Percentiles rank a stretch among this genome's conserved stretches.
Evolutionary conservation across 2,888 invertebrate genomes (phyloP).

Genomic region (Reticulitermes lucifugus): DNA sequence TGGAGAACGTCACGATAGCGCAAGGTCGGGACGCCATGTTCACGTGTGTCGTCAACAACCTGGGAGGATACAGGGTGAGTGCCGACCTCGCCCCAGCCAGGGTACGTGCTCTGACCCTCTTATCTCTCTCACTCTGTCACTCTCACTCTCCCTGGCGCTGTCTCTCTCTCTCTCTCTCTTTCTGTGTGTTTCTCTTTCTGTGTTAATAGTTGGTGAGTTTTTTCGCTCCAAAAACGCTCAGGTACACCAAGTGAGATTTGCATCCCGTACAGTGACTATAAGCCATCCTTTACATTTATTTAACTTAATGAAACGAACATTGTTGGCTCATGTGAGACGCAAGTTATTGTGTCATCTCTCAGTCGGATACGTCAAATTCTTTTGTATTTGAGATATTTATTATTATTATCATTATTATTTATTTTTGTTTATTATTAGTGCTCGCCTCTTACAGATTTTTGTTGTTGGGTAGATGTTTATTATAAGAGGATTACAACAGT

Average conservation of each 20-base stretch:
- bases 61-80: constrained; percentile 90
- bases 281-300: background rate
- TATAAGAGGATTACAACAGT: no score
- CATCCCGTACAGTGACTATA: background rate
- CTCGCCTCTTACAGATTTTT: no score
- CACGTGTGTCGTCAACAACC: constrained; percentile 87
- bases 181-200: constrained; percentile 34
- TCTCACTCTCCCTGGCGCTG: constrained; percentile 41
- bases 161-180: constrained; percentile 44
- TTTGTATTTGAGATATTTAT: no score
- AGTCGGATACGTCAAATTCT: no score
- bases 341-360: no score
- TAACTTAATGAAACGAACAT: no score
- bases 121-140: constrained; percentile 49
- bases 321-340: no score
- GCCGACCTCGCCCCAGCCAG: constrained; percentile 85
- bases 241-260: background rate
- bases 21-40: constrained; percentile 87
- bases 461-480: no score
- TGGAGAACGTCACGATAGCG: constrained; percentile 86
- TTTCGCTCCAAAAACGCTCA: background rate
- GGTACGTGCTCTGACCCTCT: constrained; percentile 72
- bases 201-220: no score
- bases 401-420: no score
- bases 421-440: no score